These are phyloP conservation scores for Peromyscus eremicus DNA, from an alignment of 2,797 vertebrate genomes.

Conservation along the genomic window DNA sequence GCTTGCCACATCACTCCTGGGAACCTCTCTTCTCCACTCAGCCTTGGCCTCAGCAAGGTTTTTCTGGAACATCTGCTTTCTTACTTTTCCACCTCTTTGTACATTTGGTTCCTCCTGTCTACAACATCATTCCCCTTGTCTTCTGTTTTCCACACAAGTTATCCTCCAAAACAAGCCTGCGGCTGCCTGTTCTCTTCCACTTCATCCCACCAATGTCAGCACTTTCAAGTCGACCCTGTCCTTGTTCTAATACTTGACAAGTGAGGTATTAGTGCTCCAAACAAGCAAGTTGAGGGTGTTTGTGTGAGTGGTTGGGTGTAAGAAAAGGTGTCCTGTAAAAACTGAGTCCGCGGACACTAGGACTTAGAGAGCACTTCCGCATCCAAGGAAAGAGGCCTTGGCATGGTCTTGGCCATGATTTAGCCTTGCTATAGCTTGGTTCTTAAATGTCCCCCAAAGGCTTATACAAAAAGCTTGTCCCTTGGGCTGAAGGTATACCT, in stretches of 20 bases:
- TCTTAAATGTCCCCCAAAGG: neutral
- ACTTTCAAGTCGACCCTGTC: neutral
- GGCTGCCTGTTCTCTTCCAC: neutral
- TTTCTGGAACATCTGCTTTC: neutral
- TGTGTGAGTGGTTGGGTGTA: neutral
- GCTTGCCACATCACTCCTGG: neutral
- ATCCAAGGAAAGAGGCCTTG: neutral
- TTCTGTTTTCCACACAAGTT: conserved; percentile 19
- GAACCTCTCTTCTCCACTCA: neutral
- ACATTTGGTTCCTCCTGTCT: neutral
- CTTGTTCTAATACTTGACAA: neutral
- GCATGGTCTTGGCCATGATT: neutral
- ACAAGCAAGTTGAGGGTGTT: neutral
- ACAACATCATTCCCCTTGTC: neutral
- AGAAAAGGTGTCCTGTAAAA: neutral
- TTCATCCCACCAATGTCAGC: neutral
- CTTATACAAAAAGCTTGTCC: neutral
- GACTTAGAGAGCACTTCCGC: neutral
- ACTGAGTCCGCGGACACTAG: neutral
- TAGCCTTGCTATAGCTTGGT: neutral
- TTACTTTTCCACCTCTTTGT: neutral
- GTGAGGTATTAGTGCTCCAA: neutral
- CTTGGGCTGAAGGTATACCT: neutral
- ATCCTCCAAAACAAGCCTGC: neutral
- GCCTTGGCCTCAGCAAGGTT: neutral